Percentiles rank a stretch among this genome's conserved stretches.
Conservation (phyloP, 2,113 vertebrate genomes). For the Sinocyclocheilus anophthalmus region DNA sequence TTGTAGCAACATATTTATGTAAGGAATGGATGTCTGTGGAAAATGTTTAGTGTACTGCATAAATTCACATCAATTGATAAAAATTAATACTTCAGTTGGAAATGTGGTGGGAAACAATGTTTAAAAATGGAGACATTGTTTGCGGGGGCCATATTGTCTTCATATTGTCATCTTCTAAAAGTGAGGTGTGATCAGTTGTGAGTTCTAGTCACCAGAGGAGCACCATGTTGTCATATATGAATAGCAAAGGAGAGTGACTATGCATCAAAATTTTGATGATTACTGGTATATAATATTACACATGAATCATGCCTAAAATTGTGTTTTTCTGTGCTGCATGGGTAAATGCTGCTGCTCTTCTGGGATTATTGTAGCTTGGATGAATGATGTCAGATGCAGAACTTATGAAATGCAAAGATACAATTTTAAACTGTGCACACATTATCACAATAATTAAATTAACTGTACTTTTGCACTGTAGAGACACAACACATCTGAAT, state of each 20-base stretch:
- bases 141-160: slow-evolving; percentile 3
- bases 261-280: not conserved
- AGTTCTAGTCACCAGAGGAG: not conserved
- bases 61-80: not conserved
- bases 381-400: not conserved
- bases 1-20: not conserved
- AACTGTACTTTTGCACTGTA: not conserved
- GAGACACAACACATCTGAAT: not conserved
- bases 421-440: not conserved
- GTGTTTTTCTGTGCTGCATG: not conserved
- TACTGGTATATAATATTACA: not conserved
- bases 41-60: not conserved
- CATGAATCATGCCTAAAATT: not conserved
- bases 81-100: not conserved
- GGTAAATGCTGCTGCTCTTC: not conserved
- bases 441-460: not conserved
- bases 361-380: not conserved
- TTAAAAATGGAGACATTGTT: not conserved
- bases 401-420: not conserved
- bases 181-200: not conserved
- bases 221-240: not conserved
- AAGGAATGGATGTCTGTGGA: not conserved
- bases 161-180: slow-evolving; percentile 25
- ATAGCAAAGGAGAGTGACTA: not conserved
- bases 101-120: not conserved